A percentile compares a stretch with the other conserved stretches of the same genome.
Conservation (phyloP, 30 jellyfish, hydroid and myxozoan genomes). For the Aurelia coerulea region DNA sequence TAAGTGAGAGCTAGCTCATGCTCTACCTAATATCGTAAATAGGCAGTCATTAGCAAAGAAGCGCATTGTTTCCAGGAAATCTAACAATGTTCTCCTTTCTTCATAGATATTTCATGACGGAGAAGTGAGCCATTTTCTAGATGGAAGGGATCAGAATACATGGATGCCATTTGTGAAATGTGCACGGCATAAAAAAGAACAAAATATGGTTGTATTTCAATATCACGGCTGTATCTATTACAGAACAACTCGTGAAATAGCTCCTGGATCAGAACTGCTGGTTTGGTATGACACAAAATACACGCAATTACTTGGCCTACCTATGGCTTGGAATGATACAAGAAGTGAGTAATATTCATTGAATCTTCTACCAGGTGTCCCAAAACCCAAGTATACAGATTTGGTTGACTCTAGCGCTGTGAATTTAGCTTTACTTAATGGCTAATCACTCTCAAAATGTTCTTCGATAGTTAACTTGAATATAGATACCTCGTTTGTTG, state of each 20-base stretch:
- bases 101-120: constrained; percentile 92
- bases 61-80: too few relatives aligned
- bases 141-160: constrained; percentile 79
- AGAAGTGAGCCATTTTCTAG: constrained; percentile 94
- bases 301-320: constrained; percentile 92
- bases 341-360: constrained; percentile 58
- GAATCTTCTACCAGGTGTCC: too few relatives aligned
- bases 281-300: constrained; percentile 95
- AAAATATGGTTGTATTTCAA: constrained; percentile 94
- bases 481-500: too few relatives aligned
- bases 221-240: constrained; percentile 96
- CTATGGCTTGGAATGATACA: constrained; percentile 86
- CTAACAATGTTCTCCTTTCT: too few relatives aligned
- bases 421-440: too few relatives aligned
- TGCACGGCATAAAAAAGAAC: constrained; percentile 93
- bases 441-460: too few relatives aligned
- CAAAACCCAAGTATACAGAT: too few relatives aligned
- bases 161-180: constrained; percentile 97
- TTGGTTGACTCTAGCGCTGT: too few relatives aligned
- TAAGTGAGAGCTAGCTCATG: too few relatives aligned
- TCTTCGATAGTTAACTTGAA: too few relatives aligned
- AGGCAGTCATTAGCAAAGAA: too few relatives aligned
- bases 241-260: constrained; percentile 82
- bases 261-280: constrained; percentile 83
- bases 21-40: too few relatives aligned